A percentile compares a stretch with the other conserved stretches of the same genome.
These are phyloP conservation scores for Cephalotes varians DNA, from an alignment of 2,888 invertebrate species.

Conservation along the genomic window DNA sequence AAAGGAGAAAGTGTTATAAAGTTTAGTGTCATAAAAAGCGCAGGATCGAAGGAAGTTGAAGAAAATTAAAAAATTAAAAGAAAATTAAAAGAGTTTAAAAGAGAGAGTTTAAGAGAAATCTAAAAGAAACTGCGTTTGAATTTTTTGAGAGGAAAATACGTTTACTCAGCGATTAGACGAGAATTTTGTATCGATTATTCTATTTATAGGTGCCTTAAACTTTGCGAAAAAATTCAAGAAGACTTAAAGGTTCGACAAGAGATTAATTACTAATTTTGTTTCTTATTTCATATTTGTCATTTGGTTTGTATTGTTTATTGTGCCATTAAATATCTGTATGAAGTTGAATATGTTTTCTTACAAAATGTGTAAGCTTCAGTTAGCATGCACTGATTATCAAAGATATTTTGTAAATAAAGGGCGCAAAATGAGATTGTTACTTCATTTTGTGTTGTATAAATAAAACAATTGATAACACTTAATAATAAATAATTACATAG, in stretches of 20 bases:
- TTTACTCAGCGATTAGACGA: slow-evolving; percentile 3
- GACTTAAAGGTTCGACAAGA: neutral
- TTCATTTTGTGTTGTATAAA: slow-evolving; percentile 48
- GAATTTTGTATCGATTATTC: slow-evolving; percentile 41
- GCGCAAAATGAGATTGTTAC: slow-evolving; percentile 11
- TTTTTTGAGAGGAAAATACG: neutral
- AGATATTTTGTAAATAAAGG: slow-evolving; percentile 48
- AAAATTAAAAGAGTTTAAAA: neutral
- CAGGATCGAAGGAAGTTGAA: neutral
- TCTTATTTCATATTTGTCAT: slow-evolving; percentile 30
- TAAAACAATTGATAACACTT: slow-evolving; percentile 53
- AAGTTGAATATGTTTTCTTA: slow-evolving; percentile 33
- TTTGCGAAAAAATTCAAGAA: slow-evolving; percentile 13
- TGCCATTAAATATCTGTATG: slow-evolving; percentile 39
- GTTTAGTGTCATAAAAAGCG: neutral
- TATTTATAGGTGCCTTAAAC: slow-evolving; percentile 53
- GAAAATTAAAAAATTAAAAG: neutral
- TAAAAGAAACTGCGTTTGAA: neutral
- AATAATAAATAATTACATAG: slow-evolving; percentile 26
- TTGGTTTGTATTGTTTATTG: slow-evolving; percentile 35
- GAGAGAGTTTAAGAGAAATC: neutral
- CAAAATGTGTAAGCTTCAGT: slow-evolving; percentile 33
- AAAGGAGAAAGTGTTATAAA: too few species aligned
- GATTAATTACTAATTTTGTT: neutral
- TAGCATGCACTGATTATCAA: slow-evolving; percentile 29